These are phyloP conservation scores for Lagorchestes hirsutus DNA, from an alignment of 2,797 vertebrate genomes.

Conservation along the genomic window DNA sequence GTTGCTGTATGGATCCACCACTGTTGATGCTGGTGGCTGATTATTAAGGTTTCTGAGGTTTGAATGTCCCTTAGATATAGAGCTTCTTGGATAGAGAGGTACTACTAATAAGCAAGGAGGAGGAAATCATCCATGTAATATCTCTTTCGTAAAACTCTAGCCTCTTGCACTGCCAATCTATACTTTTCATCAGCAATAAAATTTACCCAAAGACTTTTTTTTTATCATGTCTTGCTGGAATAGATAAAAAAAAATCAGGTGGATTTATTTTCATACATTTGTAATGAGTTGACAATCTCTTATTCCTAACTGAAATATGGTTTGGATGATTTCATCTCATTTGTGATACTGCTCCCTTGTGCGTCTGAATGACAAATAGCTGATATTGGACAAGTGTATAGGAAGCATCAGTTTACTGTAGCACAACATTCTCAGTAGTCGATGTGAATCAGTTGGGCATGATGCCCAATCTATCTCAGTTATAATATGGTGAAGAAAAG, in stretches of 20 bases:
- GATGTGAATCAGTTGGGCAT: conserved; percentile 4
- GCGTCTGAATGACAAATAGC: conserved; percentile 56
- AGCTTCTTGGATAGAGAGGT: neutral
- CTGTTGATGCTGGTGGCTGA: neutral
- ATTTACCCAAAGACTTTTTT: conserved; percentile 57
- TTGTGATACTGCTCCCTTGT: conserved; percentile 40
- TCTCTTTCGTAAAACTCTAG: neutral
- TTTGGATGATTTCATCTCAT: neutral
- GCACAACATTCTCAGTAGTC: neutral
- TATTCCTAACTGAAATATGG: conserved; percentile 64
- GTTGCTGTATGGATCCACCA: neutral
- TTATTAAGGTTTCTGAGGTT: neutral
- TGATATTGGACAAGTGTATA: conserved; percentile 40
- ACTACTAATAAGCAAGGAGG: neutral
- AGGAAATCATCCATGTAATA: neutral
- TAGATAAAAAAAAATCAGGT: conserved; percentile 50
- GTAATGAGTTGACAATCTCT: conserved; percentile 59
- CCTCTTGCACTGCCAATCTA: neutral
- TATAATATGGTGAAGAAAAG: conserved; percentile 4
- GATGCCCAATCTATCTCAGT: neutral
- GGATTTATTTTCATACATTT: conserved; percentile 72
- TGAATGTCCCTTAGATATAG: neutral
- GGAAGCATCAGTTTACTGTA: conserved; percentile 19
- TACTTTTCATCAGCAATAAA: conserved; percentile 60
- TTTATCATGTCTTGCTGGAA: conserved; percentile 56